Conservation (phyloP, 2,113 vertebrate species). For the Tychaedon coryphoeus region DNA sequence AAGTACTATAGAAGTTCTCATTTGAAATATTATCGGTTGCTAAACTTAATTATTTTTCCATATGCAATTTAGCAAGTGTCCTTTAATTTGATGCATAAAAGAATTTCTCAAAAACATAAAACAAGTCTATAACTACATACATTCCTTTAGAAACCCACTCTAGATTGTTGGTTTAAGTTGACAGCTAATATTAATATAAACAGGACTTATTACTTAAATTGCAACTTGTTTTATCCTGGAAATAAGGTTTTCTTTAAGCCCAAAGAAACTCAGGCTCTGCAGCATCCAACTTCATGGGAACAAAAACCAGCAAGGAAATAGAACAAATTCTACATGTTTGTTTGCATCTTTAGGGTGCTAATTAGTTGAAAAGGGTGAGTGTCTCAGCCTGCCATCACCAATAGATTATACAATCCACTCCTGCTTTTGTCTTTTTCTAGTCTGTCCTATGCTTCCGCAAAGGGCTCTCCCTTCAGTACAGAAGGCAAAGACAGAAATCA, state of each 20-base stretch:
- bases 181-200: neutral
- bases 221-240: neutral
- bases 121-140: neutral
- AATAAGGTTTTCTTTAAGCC: neutral
- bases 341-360: neutral
- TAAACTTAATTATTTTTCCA: neutral
- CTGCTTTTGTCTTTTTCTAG: neutral
- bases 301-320: neutral
- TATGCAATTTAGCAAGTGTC: neutral
- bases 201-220: neutral
- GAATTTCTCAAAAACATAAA: neutral
- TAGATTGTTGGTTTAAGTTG: neutral
- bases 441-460: neutral
- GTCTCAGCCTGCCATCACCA: neutral
- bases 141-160: neutral
- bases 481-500: neutral
- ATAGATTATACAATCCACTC: neutral
- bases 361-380: neutral
- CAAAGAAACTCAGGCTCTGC: neutral
- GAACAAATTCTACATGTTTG: neutral
- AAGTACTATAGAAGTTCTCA: neutral
- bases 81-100: neutral
- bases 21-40: neutral
- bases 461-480: neutral
- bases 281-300: neutral